Evolutionary conservation across 2,888 invertebrate genomes (phyloP).

Genomic region (Cheilosia scutellata): DNA sequence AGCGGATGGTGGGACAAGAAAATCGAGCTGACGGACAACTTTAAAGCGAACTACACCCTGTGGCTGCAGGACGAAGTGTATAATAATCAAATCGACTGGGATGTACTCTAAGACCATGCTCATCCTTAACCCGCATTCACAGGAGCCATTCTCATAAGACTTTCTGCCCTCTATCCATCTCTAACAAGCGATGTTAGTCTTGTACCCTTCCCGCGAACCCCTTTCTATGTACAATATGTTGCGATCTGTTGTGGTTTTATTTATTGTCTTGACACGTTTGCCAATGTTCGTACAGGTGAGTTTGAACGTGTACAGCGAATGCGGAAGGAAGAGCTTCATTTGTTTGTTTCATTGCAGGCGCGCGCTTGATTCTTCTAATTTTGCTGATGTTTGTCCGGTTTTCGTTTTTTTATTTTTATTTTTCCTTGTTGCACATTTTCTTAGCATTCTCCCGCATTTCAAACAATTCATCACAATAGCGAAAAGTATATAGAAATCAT

Average conservation of each 20-base stretch:
- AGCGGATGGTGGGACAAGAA: constrained; percentile 84
- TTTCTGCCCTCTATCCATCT: constrained; percentile 16
- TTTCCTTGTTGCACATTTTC: constrained; percentile 9
- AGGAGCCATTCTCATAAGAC: constrained; percentile 52
- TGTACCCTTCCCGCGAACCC: background rate
- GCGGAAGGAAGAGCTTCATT: background rate
- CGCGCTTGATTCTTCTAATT: constrained; percentile 1
- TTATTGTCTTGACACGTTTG: constrained; percentile 21
- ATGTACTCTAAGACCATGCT: constrained; percentile 83
- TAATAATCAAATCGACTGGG: constrained; percentile 93
- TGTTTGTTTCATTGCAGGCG: constrained; percentile 32
- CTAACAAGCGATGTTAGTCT: constrained; percentile 26
- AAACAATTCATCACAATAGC: constrained; percentile 40
- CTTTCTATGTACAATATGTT: no score
- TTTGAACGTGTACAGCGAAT: background rate
- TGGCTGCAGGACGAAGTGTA: constrained; percentile 99
- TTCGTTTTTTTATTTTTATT: background rate
- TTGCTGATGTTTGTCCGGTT: background rate
- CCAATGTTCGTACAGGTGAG: constrained; percentile 57
- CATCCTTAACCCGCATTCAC: constrained; percentile 27
- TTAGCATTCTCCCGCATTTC: background rate
- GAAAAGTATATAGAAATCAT: constrained; percentile 57
- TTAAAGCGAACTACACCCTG: constrained; percentile 95
- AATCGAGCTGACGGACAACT: constrained; percentile 94
- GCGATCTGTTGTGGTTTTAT: constrained; percentile 21